Conservation (phyloP, 1,140 invertebrate genomes). For the Diploscapter pachys region DNA sequence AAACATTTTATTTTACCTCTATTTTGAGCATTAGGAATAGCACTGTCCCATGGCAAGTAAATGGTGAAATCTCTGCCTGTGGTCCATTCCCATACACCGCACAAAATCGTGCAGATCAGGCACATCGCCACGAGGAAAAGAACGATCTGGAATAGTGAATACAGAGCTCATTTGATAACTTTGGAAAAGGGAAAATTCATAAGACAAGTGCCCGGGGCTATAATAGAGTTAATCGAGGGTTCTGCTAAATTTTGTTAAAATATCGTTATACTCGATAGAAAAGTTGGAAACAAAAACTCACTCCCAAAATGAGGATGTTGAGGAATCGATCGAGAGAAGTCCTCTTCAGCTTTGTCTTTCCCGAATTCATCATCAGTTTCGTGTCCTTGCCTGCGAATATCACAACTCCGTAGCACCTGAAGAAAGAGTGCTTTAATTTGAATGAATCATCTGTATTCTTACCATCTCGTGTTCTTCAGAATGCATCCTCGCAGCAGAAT, state of each 20-base stretch:
- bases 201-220: background rate
- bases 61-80: slow-evolving; percentile 75
- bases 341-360: slow-evolving; percentile 96
- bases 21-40: slow-evolving; percentile 57
- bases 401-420: slow-evolving; percentile 83
- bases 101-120: slow-evolving; percentile 86
- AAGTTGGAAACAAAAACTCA: slow-evolving; percentile 62
- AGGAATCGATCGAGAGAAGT: slow-evolving; percentile 95
- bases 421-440: background rate
- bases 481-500: slow-evolving; percentile 87
- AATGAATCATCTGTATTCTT: background rate
- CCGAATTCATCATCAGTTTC: slow-evolving; percentile 99
- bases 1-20: background rate
- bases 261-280: background rate
- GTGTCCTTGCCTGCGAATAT: slow-evolving; percentile 97
- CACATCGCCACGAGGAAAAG: slow-evolving; percentile 95
- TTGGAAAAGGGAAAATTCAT: background rate
- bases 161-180: background rate
- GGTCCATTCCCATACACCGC: slow-evolving; percentile 89
- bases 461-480: slow-evolving; percentile 86
- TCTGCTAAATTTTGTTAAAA: background rate
- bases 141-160: slow-evolving; percentile 76
- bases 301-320: slow-evolving; percentile 95
- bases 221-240: background rate
- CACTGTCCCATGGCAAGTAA: slow-evolving; percentile 89